Conservation (phyloP, 2,113 vertebrate genomes). For the Cyphomyrus plagiostoma region DNA sequence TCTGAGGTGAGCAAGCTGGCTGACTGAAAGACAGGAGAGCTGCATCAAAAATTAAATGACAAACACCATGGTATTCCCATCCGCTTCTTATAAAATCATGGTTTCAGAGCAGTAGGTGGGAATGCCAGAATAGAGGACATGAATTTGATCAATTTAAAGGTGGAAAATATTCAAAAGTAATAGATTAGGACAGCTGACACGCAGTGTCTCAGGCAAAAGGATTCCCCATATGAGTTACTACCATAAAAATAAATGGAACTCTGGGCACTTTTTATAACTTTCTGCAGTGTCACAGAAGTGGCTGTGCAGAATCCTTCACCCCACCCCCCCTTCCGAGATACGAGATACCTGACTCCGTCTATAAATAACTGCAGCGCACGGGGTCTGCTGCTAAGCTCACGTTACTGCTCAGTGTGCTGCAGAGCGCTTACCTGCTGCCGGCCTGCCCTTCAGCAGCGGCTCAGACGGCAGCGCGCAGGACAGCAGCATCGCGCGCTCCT, state of each 20-base stretch:
- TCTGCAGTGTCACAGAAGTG: not conserved
- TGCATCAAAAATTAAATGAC: not conserved
- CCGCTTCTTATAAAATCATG: not conserved
- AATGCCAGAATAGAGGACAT: conserved; percentile 43
- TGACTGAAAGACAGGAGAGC: not conserved
- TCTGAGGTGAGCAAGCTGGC: not conserved
- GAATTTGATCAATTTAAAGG: conserved; percentile 59
- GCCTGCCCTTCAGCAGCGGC: conserved; percentile 93
- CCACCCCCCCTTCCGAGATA: not conserved
- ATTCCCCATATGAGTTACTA: not conserved
- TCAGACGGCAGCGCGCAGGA: conserved; percentile 92
- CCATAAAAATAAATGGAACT: not conserved
- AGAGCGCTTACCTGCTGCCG: conserved; percentile 79
- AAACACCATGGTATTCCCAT: not conserved
- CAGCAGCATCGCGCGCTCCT: conserved; percentile 89
- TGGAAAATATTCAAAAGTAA: conserved; percentile 54
- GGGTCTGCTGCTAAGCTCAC: not conserved
- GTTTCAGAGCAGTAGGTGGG: not conserved
- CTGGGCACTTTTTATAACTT: not conserved
- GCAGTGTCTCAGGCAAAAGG: not conserved
- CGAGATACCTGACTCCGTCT: not conserved
- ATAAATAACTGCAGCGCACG: not conserved
- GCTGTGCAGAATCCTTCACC: not conserved
- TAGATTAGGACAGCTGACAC: conserved; percentile 52
- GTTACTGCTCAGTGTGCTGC: not conserved